A percentile compares a stretch with the other conserved stretches of the same genome.
Conservation (phyloP, 2,888 invertebrate species). For the Phania funesta region DNA sequence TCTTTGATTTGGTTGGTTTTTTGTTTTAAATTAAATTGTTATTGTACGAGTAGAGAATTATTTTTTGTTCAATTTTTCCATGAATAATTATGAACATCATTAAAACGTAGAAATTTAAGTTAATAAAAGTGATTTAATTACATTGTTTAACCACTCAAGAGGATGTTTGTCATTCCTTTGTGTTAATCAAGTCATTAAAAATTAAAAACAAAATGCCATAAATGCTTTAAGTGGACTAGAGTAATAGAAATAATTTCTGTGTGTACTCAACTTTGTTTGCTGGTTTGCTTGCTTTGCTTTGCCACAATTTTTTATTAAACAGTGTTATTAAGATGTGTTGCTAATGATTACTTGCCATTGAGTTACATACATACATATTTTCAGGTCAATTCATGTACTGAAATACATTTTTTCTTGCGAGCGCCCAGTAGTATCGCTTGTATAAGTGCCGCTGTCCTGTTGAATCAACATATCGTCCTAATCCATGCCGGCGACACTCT, state of each 20-base stretch:
- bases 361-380: no score
- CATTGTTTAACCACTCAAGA: conserved; percentile 23
- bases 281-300: background rate
- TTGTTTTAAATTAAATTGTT: conserved; percentile 19
- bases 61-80: background rate
- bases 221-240: background rate
- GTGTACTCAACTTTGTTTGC: conserved; percentile 4
- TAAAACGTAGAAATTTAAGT: conserved; percentile 61
- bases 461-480: no score
- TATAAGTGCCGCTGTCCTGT: no score
- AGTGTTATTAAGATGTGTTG: no score
- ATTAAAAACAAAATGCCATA: background rate
- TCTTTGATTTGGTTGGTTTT: conserved; percentile 23
- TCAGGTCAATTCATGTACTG: no score
- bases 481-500: no score
- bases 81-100: conserved; percentile 55
- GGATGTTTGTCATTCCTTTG: conserved; percentile 15
- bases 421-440: no score
- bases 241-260: background rate
- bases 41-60: conserved; percentile 10
- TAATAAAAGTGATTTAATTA: conserved; percentile 62
- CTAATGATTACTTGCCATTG: no score
- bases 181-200: conserved; percentile 4
- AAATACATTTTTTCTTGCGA: no score
- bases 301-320: conserved; percentile 16